A percentile compares a stretch with the other conserved stretches of the same genome.
These are phyloP conservation scores for Malthinus flaveolus DNA, from an alignment of 2,888 invertebrate genomes.

Conservation along the genomic window DNA sequence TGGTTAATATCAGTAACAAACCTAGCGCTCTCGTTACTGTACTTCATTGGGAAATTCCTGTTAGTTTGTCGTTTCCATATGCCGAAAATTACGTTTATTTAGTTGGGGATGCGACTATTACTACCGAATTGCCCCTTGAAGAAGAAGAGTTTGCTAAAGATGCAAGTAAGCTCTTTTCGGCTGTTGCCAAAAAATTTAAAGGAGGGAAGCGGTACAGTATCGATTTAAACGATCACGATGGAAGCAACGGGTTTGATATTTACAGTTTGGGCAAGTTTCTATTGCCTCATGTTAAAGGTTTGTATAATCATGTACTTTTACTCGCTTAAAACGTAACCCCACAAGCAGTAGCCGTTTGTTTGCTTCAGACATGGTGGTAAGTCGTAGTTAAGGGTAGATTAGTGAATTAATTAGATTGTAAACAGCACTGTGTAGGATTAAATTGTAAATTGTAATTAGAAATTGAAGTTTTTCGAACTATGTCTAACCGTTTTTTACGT, in stretches of 20 bases:
- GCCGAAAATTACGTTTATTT: constrained; percentile 22
- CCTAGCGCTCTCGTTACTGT: constrained; percentile 20
- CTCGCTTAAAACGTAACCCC: not conserved
- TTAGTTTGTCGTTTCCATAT: constrained; percentile 20
- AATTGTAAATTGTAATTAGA: not conserved
- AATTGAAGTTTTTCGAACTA: not conserved
- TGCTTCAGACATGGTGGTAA: constrained; percentile 3
- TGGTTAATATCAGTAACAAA: constrained; percentile 19
- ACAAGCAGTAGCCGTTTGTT: not conserved
- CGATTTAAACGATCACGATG: not conserved
- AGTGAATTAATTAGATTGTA: not conserved
- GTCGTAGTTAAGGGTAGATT: not conserved
- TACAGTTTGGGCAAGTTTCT: not conserved
- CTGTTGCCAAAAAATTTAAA: constrained; percentile 7
- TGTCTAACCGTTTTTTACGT: constrained; percentile 19
- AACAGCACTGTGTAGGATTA: constrained; percentile 5
- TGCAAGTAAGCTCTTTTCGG: not conserved
- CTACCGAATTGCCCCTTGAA: constrained; percentile 6
- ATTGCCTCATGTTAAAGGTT: not conserved
- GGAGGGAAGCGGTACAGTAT: not conserved
- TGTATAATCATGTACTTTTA: not conserved
- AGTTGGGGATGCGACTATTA: constrained; percentile 21
- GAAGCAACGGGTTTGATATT: not conserved
- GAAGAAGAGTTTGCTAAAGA: not conserved
- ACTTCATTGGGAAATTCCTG: constrained; percentile 26